Evolutionary conservation across 2,888 invertebrate species (phyloP), one percentile per base, ranked within the genome.

Genomic region (Cryptus armator): DNA sequence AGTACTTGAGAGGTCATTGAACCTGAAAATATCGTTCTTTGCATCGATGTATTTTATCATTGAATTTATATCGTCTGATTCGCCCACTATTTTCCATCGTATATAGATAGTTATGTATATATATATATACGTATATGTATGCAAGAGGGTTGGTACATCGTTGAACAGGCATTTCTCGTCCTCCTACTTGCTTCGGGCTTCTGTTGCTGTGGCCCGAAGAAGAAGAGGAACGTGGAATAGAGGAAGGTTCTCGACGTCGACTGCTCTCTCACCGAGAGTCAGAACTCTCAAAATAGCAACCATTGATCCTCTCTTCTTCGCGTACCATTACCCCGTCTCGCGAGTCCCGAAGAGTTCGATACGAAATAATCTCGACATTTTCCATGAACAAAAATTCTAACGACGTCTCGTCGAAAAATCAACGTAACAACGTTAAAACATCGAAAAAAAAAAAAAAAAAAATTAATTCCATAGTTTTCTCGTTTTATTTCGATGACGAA

Each of bases 281-380:
- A 72, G 86, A 87, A 85, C 86, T 91, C 91, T 91, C 89, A 90
- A 92, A 92, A 92, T 92, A 92, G 90, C 91, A 88, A 89, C 89
- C 92, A 92, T 92, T 90, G 92, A 92, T 91, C 90, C 91, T 88
- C 79, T 53, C 84, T 78, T 71, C 53, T 79, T 75, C 84, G 51
- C 68, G 67, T 72, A 86, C 88, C 88, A 89, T 89, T 89, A 88
- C 88, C 46, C 43, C 56, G 66, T 77, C 67, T 44, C 56, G 24
- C 66, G 66, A 87, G 86, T 0, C 86, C 83, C 81, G 83, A 81
- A 82, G 86, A 86, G 78, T 89, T 89, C 88, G 87, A 90, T 91
- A 87, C 83, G 84, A 86, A 91, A 90, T 88, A 88, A 90, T 90
- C 83, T 84, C 72, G 32, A 59, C 64, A 51, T 46, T 78, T 46